phyloP scores from a whole-genome alignment of 2,113 vertebrate species.

The Myotis yumanensis region DNA sequence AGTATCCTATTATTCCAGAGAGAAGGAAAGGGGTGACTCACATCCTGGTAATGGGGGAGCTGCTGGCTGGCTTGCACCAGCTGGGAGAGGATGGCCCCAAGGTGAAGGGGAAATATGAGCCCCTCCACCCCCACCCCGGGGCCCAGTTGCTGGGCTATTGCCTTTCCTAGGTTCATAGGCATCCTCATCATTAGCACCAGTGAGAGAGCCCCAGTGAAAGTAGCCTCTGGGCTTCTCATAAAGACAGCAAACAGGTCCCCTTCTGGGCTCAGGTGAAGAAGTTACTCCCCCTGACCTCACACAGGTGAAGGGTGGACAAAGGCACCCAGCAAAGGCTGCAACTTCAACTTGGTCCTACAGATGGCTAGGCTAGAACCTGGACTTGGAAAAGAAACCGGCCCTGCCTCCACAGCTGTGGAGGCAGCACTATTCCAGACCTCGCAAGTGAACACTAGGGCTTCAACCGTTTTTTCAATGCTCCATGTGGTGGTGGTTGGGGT shows the following conservation, averaged over 20 bases:
- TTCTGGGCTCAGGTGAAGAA: not conserved
- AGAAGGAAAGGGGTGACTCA: constrained; percentile 60
- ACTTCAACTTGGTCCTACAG: not conserved
- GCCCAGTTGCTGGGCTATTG: not conserved
- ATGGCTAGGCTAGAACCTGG: not conserved
- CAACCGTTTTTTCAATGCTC: not conserved
- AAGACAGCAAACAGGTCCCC: not conserved
- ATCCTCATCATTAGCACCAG: not conserved
- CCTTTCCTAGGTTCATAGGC: constrained; percentile 39
- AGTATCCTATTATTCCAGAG: constrained; percentile 41
- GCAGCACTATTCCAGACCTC: not conserved
- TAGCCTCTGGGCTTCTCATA: not conserved
- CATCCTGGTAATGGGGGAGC: not conserved
- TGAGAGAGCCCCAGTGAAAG: not conserved
- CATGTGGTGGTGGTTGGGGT: no score
- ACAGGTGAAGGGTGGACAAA: not conserved
- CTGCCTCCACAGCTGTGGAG: not conserved
- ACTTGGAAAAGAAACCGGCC: not conserved
- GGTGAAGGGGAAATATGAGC: constrained; percentile 45
- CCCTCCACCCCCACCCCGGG: not conserved
- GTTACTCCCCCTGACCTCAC: not conserved
- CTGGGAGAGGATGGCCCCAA: constrained; percentile 15
- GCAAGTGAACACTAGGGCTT: not conserved
- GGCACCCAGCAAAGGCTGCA: not conserved
- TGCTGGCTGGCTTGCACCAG: constrained; percentile 43